Evolutionary conservation across 2,888 invertebrate genomes (phyloP).

Genomic region (Ormyrus rosae): DNA sequence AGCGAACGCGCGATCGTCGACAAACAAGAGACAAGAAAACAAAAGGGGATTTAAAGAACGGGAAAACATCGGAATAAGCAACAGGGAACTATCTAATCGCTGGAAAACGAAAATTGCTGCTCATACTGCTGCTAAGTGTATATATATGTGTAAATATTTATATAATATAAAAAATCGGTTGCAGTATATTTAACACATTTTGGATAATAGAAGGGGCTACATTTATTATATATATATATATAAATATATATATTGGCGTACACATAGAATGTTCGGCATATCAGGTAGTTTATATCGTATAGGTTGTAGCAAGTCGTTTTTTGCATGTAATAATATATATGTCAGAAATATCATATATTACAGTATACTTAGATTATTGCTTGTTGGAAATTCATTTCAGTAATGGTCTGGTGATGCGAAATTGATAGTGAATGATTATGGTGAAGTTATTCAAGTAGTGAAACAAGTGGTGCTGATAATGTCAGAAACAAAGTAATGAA

Average conservation of each 20-base stretch:
- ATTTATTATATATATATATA: slow-evolving; percentile 42
- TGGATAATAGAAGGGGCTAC: slow-evolving; percentile 21
- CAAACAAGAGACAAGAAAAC: slow-evolving; percentile 30
- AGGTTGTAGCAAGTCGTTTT: slow-evolving; percentile 37
- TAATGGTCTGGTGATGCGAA: slow-evolving; percentile 17
- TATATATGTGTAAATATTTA: slow-evolving; percentile 34
- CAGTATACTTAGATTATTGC: slow-evolving; percentile 13
- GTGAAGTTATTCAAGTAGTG: slow-evolving; percentile 19
- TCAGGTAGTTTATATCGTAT: slow-evolving; percentile 35
- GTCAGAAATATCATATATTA: slow-evolving; percentile 32
- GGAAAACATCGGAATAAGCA: not conserved
- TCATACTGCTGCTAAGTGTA: slow-evolving; percentile 58
- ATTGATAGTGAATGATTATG: slow-evolving; percentile 19
- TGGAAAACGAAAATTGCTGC: slow-evolving; percentile 49
- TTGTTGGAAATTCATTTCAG: slow-evolving; percentile 3
- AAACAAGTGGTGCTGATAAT: slow-evolving; percentile 42
- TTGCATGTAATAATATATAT: slow-evolving; percentile 45
- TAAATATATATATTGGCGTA: slow-evolving; percentile 15
- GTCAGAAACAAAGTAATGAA: not conserved
- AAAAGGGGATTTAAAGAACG: slow-evolving; percentile 5
- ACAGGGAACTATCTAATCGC: slow-evolving; percentile 48
- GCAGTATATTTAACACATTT: slow-evolving; percentile 33
- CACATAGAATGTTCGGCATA: slow-evolving; percentile 45
- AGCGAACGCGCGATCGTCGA: slow-evolving; percentile 40
- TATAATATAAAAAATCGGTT: slow-evolving; percentile 29